Percentiles rank a stretch among this genome's conserved stretches.
Conservation (phyloP, 64 coral and sea anemone species). For the Actinia tenebrosa region DNA sequence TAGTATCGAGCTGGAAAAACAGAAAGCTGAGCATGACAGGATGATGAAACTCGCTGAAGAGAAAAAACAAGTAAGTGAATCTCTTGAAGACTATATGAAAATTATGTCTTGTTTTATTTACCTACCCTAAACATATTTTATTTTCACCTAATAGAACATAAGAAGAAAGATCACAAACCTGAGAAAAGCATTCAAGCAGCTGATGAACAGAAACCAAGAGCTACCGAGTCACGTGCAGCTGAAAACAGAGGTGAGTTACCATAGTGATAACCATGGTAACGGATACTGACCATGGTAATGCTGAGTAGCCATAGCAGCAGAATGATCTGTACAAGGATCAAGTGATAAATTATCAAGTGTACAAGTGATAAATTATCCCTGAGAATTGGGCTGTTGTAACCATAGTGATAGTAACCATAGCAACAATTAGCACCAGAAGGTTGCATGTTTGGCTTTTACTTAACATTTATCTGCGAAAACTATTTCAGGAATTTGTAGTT, state of each 20-base stretch:
- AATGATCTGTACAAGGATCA: not conserved
- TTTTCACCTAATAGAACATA: conserved; percentile 40
- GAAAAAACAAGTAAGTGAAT: conserved; percentile 79
- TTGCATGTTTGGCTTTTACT: not conserved
- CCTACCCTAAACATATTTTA: not conserved
- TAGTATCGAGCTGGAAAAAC: conserved; percentile 98
- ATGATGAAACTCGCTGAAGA: conserved; percentile 97
- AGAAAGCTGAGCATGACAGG: conserved; percentile 98
- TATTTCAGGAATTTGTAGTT: conserved; percentile 83
- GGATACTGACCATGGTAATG: no score
- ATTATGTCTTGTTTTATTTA: not conserved
- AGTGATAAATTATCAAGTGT: no score
- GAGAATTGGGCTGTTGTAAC: not conserved
- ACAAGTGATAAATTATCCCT: no score
- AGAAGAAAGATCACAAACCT: conserved; percentile 73
- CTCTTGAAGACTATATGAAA: not conserved
- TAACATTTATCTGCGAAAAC: not conserved
- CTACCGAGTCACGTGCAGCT: conserved; percentile 79
- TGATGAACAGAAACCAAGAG: conserved; percentile 72
- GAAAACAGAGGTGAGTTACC: conserved; percentile 50
- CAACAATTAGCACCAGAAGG: not conserved
- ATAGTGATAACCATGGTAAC: not conserved
- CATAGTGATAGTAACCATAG: not conserved
- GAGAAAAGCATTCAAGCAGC: conserved; percentile 78
- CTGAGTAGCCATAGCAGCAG: not conserved